Base-by-base conservation (phyloP, 2,113 vertebrate species). In the Noturus placidus region DNA sequence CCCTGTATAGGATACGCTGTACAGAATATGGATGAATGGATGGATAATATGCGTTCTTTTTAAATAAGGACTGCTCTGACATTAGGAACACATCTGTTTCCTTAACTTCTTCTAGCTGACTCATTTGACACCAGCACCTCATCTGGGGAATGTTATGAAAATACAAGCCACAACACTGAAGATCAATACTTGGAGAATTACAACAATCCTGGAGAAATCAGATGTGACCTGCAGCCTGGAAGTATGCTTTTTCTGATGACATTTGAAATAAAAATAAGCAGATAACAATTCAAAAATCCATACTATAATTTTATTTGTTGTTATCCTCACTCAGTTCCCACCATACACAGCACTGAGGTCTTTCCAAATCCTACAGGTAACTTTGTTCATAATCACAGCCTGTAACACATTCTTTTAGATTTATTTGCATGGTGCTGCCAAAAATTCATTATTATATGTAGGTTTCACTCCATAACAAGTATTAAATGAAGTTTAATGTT, bases 61-160 rank as follows among this genome's bases (percentile, higher is more conserved):
- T 13, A 81, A 67, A 30, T 54, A 83, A 52, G 14, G 7, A 19
- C 65, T 59, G 9, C 35, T 74, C 52, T 76, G 25, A n/a, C 22
- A 82, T 22, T 84, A 38, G 35, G n/a, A 33, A 67, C 52, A 56
- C 13, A 35, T 30, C 27, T 46, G 33, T 82, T 42, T 83, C 3
- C 46, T 80, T 90, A 3, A 0, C 22, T 91, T 27, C 52, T 69
- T 88, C 83, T 92, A 2, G 90, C 74, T n/a, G 93, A 95, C 91
- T 94, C 95, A 0, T 95, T 95, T 50, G 94, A 95, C 0, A 83
- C 93, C 87, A 95, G 93, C 72, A 95, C 94, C 5, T 94, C 93
- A 0, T 95, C 95, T 0, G 93, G 83, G 0, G 95, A 95, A 74
- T 59, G 38, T 87, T 94, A 94, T 52, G 90, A 93, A 79, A 94